Evolutionary conservation across 1,140 invertebrate genomes (phyloP).

Genomic region (Polypedilum pembai): DNA sequence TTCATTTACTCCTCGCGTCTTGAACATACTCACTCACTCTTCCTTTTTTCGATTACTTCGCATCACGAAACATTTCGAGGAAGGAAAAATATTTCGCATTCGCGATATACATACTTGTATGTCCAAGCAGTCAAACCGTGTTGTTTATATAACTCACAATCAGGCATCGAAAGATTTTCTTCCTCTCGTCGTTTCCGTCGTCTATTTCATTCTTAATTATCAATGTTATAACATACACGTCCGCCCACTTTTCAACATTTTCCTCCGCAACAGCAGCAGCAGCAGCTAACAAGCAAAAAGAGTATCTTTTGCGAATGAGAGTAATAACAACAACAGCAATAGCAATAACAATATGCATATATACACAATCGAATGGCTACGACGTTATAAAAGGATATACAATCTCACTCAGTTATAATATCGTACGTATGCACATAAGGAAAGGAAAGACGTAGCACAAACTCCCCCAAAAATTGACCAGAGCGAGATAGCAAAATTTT

Average conservation of each 20-base stretch:
- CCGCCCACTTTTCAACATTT: not conserved
- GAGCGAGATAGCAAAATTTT: constrained; percentile 25
- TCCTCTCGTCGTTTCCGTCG: not conserved
- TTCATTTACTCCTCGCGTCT: too few species aligned
- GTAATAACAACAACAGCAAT: too few species aligned
- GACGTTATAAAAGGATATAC: constrained; percentile 15
- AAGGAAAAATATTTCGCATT: too few species aligned
- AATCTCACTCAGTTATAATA: too few species aligned
- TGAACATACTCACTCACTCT: too few species aligned
- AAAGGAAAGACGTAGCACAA: not conserved
- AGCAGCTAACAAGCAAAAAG: not conserved
- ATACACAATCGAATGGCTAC: not conserved
- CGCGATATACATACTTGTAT: not conserved
- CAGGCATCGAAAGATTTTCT: not conserved
- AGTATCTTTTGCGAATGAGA: too few species aligned
- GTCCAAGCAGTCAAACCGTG: not conserved
- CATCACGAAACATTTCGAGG: too few species aligned
- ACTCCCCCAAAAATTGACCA: constrained; percentile 22
- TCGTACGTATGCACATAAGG: too few species aligned
- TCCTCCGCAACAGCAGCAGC: not conserved
- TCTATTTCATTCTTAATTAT: not conserved
- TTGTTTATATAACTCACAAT: not conserved
- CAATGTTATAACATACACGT: not conserved
- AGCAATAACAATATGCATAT: too few species aligned
- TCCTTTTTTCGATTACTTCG: too few species aligned